Evolutionary conservation across 2,797 vertebrate species (phyloP).

Genomic region (Acipenser oxyrinchus): DNA sequence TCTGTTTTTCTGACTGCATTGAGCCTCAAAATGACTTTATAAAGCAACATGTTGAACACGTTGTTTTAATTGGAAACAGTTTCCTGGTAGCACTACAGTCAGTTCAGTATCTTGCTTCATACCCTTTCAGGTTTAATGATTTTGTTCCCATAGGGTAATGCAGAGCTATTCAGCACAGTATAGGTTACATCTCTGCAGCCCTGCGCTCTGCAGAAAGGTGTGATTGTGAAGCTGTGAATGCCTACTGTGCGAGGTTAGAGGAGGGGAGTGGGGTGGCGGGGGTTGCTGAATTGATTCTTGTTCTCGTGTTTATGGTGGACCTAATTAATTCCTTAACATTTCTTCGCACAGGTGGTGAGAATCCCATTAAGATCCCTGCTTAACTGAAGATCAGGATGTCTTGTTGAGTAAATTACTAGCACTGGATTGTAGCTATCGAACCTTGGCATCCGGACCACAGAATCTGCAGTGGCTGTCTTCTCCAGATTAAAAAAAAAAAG

Average conservation of each 20-base stretch:
- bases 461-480: slow-evolving; percentile 1
- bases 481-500: neutral
- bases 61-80: slow-evolving; percentile 1
- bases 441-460: neutral
- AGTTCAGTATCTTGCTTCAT: neutral
- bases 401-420: neutral
- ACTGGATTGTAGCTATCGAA: neutral
- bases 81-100: neutral
- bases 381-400: neutral
- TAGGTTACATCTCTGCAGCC: neutral
- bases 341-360: slow-evolving; percentile 3
- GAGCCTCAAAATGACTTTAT: neutral
- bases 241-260: neutral
- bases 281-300: neutral
- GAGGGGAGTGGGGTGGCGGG: neutral
- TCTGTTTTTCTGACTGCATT: no score
- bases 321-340: neutral
- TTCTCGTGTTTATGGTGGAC: neutral
- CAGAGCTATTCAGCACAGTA: neutral
- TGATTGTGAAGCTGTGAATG: neutral
- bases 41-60: neutral
- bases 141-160: neutral
- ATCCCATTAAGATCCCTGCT: neutral
- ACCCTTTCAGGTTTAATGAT: neutral
- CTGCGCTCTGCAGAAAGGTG: neutral